Evolutionary conservation across 2,797 vertebrate species (phyloP).

Genomic region (Malacoraja senta): DNA sequence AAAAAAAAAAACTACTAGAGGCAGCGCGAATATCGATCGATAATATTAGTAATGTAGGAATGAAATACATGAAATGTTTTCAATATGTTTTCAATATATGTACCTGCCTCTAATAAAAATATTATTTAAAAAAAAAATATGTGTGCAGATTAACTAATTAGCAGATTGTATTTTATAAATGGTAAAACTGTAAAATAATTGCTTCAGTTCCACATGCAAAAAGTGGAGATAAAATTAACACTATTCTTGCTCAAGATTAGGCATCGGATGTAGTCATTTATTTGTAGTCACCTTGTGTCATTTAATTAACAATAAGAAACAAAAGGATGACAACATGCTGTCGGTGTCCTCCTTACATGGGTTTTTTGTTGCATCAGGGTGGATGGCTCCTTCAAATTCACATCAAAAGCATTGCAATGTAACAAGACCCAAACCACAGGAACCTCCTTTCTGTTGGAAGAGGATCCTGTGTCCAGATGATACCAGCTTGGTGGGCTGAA

Average conservation of each 20-base stretch:
- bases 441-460: neutral
- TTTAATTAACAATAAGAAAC: neutral
- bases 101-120: too few species aligned
- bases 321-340: too few species aligned
- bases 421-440: too few species aligned
- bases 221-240: neutral
- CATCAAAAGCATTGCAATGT: neutral
- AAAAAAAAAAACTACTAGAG: too few species aligned
- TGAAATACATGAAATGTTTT: too few species aligned
- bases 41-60: too few species aligned
- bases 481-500: too few species aligned
- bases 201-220: neutral
- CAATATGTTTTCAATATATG: too few species aligned
- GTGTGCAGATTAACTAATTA: too few species aligned
- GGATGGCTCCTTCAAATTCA: neutral
- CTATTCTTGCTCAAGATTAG: too few species aligned
- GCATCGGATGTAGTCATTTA: neutral
- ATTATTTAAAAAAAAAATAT: neutral
- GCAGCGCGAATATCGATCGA: too few species aligned
- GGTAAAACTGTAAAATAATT: neutral
- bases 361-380: neutral
- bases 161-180: neutral
- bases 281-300: neutral
- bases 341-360: neutral
- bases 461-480: neutral